These are phyloP conservation scores for Mactromeris polynyma DNA, from an alignment of 2,888 invertebrate species.

Conservation along the genomic window DNA sequence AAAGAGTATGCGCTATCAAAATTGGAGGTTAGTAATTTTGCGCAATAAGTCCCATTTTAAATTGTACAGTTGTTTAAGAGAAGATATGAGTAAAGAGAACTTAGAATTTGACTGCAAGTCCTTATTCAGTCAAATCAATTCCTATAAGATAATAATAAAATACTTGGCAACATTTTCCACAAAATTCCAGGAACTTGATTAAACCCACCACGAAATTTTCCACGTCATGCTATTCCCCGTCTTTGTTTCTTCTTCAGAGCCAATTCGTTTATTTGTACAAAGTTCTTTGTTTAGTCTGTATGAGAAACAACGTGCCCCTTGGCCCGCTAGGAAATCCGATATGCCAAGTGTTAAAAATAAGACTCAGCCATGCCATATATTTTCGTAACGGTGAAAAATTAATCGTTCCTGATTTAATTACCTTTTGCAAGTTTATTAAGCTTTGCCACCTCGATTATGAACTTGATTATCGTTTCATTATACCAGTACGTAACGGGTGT, in stretches of 20 bases:
- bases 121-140: too few relatives aligned
- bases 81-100: too few relatives aligned
- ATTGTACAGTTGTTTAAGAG: too few relatives aligned
- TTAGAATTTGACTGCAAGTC: too few relatives aligned
- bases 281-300: conserved; percentile 33
- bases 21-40: too few relatives aligned
- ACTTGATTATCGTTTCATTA: conserved; percentile 79
- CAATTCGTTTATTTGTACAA: conserved; percentile 9
- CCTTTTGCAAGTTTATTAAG: conserved; percentile 75
- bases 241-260: not conserved
- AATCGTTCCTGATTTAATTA: conserved; percentile 78
- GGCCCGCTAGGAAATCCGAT: conserved; percentile 52
- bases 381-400: conserved; percentile 76
- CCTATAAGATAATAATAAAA: too few relatives aligned
- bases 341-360: conserved; percentile 60
- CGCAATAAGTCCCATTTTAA: too few relatives aligned
- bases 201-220: not conserved
- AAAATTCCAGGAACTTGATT: not conserved
- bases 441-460: conserved; percentile 73
- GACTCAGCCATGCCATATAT: conserved; percentile 59
- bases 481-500: conserved; percentile 70
- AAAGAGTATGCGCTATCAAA: too few relatives aligned
- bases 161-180: too few relatives aligned
- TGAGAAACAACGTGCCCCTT: conserved; percentile 45
- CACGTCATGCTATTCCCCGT: not conserved